Evolutionary conservation across 2,797 vertebrate genomes (phyloP).

Genomic region (Parambassis ranga): DNA sequence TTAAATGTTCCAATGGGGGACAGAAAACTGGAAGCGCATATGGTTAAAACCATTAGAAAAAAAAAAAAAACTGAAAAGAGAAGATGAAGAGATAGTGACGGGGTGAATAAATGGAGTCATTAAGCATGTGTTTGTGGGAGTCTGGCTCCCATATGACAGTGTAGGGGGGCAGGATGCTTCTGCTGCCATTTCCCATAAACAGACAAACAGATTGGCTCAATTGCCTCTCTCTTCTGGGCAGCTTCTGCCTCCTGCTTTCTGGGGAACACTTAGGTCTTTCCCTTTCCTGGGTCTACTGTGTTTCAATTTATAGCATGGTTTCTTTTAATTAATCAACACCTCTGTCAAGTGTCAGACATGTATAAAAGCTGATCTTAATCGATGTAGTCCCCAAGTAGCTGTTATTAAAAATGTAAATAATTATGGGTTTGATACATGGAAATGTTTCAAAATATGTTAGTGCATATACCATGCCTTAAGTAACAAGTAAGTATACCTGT

Average conservation of each 20-base stretch:
- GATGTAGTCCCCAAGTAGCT: not conserved
- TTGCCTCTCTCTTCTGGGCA: constrained; percentile 92
- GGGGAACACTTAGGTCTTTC: constrained; percentile 63
- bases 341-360: constrained; percentile 29
- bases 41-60: constrained; percentile 89
- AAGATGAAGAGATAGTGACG: constrained; percentile 67
- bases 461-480: too few species aligned
- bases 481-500: too few species aligned
- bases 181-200: constrained; percentile 93
- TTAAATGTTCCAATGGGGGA: constrained; percentile 6
- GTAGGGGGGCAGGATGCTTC: constrained; percentile 81
- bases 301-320: constrained; percentile 40
- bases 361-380: constrained; percentile 13
- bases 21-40: constrained; percentile 85
- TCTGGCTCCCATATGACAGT: constrained; percentile 94
- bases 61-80: constrained; percentile 42
- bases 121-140: constrained; percentile 96
- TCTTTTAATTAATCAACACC: constrained; percentile 47
- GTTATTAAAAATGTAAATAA: constrained; percentile 1
- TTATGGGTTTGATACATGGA: not conserved
- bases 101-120: constrained; percentile 97
- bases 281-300: constrained; percentile 33
- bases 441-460: not conserved
- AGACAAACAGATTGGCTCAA: constrained; percentile 92
- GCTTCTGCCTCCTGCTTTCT: constrained; percentile 83